Evolutionary conservation across 2,113 vertebrate species (phyloP).

Genomic region (Urocolius indicus): DNA sequence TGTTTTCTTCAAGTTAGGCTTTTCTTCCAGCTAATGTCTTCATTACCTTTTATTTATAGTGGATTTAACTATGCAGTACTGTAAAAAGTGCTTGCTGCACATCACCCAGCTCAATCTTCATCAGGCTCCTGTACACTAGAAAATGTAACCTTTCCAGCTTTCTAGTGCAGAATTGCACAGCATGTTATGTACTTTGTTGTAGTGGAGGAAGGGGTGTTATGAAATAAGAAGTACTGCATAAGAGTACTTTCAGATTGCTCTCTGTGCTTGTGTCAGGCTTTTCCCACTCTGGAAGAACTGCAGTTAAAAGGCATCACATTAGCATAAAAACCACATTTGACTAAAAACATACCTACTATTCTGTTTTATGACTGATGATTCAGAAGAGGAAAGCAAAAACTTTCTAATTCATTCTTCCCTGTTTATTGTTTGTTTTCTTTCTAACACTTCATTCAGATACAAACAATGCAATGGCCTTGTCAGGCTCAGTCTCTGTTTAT

Average conservation of each 20-base stretch:
- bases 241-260: conserved; percentile 16
- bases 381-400: background rate
- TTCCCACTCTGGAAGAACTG: conserved; percentile 5
- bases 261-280: background rate
- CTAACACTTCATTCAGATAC: background rate
- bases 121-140: background rate
- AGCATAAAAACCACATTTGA: conserved; percentile 1
- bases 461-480: background rate
- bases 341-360: background rate
- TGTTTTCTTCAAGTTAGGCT: background rate
- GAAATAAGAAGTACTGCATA: conserved; percentile 33
- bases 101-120: background rate
- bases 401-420: background rate
- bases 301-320: background rate
- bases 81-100: conserved; percentile 10
- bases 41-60: conserved; percentile 2
- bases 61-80: background rate
- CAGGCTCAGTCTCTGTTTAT: background rate
- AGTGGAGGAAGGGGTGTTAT: background rate
- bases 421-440: conserved; percentile 10
- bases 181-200: background rate
- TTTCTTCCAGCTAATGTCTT: background rate
- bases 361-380: background rate
- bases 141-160: background rate
- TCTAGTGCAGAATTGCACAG: background rate